These are phyloP conservation scores for Scortum barcoo DNA, from an alignment of 2,113 vertebrate genomes.

Conservation along the genomic window DNA sequence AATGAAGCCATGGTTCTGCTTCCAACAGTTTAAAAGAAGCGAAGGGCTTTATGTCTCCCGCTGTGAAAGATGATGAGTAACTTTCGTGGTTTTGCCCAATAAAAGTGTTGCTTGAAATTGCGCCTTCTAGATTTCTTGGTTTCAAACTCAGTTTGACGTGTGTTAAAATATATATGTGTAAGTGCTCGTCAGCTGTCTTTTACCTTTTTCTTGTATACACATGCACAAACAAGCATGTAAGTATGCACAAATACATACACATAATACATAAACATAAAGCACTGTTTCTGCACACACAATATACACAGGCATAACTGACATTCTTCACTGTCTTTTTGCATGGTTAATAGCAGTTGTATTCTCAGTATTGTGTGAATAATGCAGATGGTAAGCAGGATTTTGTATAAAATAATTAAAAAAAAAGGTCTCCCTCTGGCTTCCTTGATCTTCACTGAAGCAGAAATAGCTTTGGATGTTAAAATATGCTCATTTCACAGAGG, in stretches of 20 bases:
- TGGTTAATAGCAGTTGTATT: conserved; percentile 57
- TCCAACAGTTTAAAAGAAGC: neutral
- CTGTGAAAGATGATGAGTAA: conserved; percentile 15
- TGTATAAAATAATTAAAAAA: conserved; percentile 60
- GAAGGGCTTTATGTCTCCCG: neutral
- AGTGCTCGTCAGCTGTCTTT: neutral
- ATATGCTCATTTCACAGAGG: conserved; percentile 65
- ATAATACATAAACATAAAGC: neutral
- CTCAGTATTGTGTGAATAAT: conserved; percentile 62
- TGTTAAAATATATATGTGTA: conserved; percentile 5
- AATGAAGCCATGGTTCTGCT: conserved; percentile 9
- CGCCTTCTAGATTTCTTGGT: neutral
- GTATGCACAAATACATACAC: neutral
- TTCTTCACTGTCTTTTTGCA: conserved; percentile 35
- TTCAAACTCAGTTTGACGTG: conserved; percentile 1
- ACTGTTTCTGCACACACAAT: conserved; percentile 5
- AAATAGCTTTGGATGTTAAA: conserved; percentile 73
- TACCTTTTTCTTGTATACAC: neutral
- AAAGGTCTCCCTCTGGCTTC: conserved; percentile 67
- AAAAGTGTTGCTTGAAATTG: conserved; percentile 2
- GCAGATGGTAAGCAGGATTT: conserved; percentile 67
- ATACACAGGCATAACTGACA: neutral
- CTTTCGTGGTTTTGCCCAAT: neutral
- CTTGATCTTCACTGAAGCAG: conserved; percentile 73
- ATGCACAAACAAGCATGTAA: neutral